These are phyloP conservation scores for Serrognathus titanus DNA, from an alignment of 2,888 invertebrate genomes.

Conservation along the genomic window DNA sequence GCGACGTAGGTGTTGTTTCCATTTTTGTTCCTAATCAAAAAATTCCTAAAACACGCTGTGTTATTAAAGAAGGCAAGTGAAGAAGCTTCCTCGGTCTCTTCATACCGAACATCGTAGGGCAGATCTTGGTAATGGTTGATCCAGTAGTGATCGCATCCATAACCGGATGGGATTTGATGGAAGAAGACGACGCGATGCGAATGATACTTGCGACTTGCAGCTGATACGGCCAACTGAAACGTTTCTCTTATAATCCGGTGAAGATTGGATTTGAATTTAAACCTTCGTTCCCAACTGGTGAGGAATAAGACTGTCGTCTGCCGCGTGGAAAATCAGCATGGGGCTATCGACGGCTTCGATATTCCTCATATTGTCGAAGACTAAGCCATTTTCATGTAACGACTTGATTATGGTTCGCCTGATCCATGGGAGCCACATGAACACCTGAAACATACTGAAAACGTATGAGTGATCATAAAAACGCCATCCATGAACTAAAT, in stretches of 20 bases:
- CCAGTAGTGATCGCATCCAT: neutral
- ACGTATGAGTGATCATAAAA: no score
- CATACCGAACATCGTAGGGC: neutral
- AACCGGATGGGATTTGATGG: neutral
- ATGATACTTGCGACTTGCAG: neutral
- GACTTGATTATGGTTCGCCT: constrained; percentile 38
- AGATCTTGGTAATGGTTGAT: neutral
- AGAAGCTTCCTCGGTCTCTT: no score
- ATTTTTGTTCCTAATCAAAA: no score
- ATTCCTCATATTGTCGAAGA: constrained; percentile 35
- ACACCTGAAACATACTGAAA: constrained; percentile 28
- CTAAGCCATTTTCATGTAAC: constrained; percentile 38
- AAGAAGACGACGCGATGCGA: neutral
- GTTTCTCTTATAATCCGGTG: neutral
- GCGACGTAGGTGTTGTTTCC: no score
- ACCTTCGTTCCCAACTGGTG: constrained; percentile 45
- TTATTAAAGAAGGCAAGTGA: no score
- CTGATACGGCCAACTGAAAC: neutral
- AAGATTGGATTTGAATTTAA: no score
- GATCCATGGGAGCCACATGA: constrained; percentile 41
- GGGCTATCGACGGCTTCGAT: constrained; percentile 47
- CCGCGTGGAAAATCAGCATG: constrained; percentile 85
- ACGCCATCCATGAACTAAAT: no score
- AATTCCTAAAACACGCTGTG: no score
- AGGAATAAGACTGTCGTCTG: constrained; percentile 86